These are phyloP conservation scores for Cyprinus carpio DNA, from an alignment of 2,113 vertebrate species.

Conservation along the genomic window DNA sequence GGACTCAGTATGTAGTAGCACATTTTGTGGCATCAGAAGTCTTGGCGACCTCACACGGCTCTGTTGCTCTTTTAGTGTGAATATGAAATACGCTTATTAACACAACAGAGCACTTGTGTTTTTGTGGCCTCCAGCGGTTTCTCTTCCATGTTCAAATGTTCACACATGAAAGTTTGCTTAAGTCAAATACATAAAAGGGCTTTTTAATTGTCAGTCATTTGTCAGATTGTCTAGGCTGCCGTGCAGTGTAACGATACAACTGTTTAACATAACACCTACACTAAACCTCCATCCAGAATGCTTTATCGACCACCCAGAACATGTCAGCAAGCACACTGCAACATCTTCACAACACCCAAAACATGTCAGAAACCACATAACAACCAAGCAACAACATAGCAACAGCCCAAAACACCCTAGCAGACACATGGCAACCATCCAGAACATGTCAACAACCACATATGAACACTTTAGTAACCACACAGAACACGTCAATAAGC, in stretches of 20 bases:
- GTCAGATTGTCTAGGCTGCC: constrained; percentile 8
- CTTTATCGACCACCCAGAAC: background rate
- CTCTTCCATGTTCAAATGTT: constrained; percentile 72
- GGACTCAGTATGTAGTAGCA: constrained; percentile 65
- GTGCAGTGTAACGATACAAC: background rate
- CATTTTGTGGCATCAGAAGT: constrained; percentile 63
- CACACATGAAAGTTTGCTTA: constrained; percentile 58
- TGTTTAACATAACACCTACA: background rate
- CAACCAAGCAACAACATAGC: too few relatives aligned
- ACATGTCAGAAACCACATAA: too few relatives aligned
- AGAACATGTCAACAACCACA: too few relatives aligned
- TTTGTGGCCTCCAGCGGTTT: constrained; percentile 62
- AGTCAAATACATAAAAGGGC: constrained; percentile 64
- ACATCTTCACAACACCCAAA: too few relatives aligned
- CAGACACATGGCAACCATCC: too few relatives aligned
- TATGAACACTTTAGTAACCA: too few relatives aligned
- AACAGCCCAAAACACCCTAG: too few relatives aligned
- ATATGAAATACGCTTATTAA: constrained; percentile 75
- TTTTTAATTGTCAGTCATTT: constrained; percentile 49
- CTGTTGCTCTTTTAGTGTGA: constrained; percentile 71
- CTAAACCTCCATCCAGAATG: too few relatives aligned
- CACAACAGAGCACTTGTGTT: constrained; percentile 75
- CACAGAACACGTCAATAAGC: background rate
- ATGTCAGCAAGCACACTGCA: background rate
- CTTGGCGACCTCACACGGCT: constrained; percentile 60